Conservation (phyloP, 30 jellyfish, hydroid and myxozoan genomes). For the Aurelia aurita complex sp. Pacific region DNA sequence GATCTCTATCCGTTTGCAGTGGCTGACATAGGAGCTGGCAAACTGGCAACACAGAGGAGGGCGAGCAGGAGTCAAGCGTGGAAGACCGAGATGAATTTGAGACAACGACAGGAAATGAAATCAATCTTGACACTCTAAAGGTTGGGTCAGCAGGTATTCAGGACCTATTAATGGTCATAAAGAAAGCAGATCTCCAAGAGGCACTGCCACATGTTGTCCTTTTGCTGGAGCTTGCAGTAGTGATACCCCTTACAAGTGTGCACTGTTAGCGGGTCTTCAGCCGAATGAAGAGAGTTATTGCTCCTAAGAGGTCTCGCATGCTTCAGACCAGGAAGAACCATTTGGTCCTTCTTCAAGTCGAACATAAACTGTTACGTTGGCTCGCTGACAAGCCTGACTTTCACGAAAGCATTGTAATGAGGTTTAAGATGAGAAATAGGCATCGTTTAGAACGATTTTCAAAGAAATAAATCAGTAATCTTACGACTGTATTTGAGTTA, state of each 20-base stretch:
- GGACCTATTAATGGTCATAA: slow-evolving; percentile 33
- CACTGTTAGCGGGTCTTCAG: slow-evolving; percentile 60
- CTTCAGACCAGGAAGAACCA: slow-evolving; percentile 48
- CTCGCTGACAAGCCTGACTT: slow-evolving; percentile 13
- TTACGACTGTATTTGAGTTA: no score
- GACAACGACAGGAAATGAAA: neutral
- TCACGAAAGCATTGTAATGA: neutral
- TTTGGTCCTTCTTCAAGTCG: slow-evolving; percentile 52
- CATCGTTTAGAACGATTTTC: slow-evolving; percentile 35
- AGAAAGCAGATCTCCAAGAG: slow-evolving; percentile 20
- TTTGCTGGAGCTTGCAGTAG: slow-evolving; percentile 30
- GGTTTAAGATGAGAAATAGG: neutral
- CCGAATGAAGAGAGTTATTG: slow-evolving; percentile 44
- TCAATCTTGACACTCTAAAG: neutral
- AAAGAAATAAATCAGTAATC: slow-evolving; percentile 20
- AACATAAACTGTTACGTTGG: slow-evolving; percentile 13
- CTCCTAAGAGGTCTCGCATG: slow-evolving; percentile 42
- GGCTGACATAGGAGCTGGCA: slow-evolving; percentile 17
- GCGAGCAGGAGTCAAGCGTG: neutral
- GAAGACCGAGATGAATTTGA: neutral
- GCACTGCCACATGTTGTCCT: slow-evolving; percentile 21
- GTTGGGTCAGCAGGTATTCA: slow-evolving; percentile 29
- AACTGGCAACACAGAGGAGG: neutral
- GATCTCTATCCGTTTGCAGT: slow-evolving; percentile 27
- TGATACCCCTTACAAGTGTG: slow-evolving; percentile 32